Base-by-base conservation (phyloP, 2,113 vertebrate species). In the Numida meleagris region DNA sequence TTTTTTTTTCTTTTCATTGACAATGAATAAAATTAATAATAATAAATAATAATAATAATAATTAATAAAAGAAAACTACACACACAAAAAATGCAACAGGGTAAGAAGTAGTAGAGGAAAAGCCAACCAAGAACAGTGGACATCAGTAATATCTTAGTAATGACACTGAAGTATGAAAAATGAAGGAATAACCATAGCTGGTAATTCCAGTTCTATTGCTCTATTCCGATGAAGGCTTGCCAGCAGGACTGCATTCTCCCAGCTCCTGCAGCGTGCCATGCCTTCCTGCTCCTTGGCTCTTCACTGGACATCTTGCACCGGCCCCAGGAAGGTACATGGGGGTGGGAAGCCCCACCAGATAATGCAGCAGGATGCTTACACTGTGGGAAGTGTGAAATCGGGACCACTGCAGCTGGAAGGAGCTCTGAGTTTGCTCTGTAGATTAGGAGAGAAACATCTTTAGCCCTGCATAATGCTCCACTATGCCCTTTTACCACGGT, bases 371-470 rank as follows among this genome's bases (percentile, higher is more conserved):
- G 9, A 29, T 40, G 24, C 38, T 72, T 34, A 14, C 8, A 24
- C 19, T 11, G 5, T 13, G 15, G n/a, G 51, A 59, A 48, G 18
- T 25, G 48, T 16, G 14, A 68, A 38, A 12, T 2, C 20, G 13
- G 3, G 36, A 74, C 34, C 0, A 0, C 3, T 23, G 50, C 11
- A 57, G 7, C 33, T 23, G 19, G 18, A 16, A 31, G 33, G 24
- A 72, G 17, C 51, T 61, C 58, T 61, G 66, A 40, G 40, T 80
- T 86, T 33, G 9, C 10, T 29, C n/a, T 36, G 38, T 11, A 31
- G 31, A 24, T 29, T 11, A 38, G 38, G 19, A 19, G 12, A 61
- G 4, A 8, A 62, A 62, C 36, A 16, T 62, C 36, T 36, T 38
- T 27, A n/a, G 15, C 59, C 29, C 31, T 36, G 5, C 7, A 12